Percentiles rank a stretch among this genome's conserved stretches.
phyloP scores from a whole-genome alignment of 2,113 vertebrate species.

The Zosterops pallidus region DNA sequence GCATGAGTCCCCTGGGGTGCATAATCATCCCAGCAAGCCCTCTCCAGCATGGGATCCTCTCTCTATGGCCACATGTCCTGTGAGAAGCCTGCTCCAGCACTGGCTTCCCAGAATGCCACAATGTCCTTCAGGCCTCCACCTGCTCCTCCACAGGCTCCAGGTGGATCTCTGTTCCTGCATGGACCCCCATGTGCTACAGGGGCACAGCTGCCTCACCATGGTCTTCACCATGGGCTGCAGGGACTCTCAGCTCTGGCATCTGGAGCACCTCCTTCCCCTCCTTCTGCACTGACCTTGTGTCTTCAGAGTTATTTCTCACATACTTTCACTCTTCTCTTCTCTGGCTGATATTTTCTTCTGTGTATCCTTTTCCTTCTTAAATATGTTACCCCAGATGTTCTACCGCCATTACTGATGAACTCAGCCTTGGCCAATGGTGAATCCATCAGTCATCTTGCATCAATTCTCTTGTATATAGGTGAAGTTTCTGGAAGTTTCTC shows the following conservation, averaged over 20 bases:
- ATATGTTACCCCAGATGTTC: not conserved
- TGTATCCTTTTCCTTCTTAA: not conserved
- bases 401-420: not conserved
- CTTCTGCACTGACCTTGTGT: not conserved
- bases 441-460: not conserved
- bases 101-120: not conserved
- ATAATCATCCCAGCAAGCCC: rapidly evolving
- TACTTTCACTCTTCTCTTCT: not conserved
- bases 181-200: not conserved
- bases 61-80: not conserved
- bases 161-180: not conserved
- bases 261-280: not conserved
- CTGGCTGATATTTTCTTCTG: not conserved
- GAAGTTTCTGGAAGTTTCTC: not conserved
- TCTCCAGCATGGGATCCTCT: rapidly evolving
- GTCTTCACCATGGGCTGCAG: not conserved
- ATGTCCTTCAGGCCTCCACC: not conserved
- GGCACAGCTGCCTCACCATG: not conserved
- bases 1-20: rapidly evolving
- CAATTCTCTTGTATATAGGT: rapidly evolving
- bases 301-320: not conserved
- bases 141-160: not conserved
- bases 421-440: not conserved
- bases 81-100: not conserved
- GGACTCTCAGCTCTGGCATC: not conserved